A percentile compares a stretch with the other conserved stretches of the same genome.
Conservation (phyloP, 2,797 vertebrate species). For the Myiothlypis coronata region DNA sequence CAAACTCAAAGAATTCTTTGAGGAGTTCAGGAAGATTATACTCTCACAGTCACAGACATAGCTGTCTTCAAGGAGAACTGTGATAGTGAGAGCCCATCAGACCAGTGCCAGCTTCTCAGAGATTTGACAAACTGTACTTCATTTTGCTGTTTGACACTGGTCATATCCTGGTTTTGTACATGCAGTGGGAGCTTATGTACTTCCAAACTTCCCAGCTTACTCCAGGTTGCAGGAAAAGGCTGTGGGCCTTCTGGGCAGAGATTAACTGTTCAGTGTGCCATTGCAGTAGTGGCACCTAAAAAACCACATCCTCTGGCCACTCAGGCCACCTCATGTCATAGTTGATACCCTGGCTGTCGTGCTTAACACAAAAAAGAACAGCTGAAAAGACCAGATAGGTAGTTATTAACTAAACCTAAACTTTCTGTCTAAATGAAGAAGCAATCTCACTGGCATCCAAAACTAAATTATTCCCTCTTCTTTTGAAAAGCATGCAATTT, state of each 20-base stretch:
- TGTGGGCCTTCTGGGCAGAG: not conserved
- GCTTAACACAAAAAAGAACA: not conserved
- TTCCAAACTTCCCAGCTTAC: not conserved
- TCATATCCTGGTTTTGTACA: not conserved
- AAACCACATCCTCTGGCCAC: not conserved
- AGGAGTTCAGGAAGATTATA: not conserved
- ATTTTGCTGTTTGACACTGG: not conserved
- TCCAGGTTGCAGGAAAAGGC: not conserved
- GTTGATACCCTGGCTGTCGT: not conserved
- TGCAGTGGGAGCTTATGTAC: not conserved
- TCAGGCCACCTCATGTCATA: not conserved
- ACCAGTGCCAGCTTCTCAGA: not conserved
- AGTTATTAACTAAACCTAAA: not conserved
- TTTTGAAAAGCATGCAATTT: slow-evolving; percentile 28
- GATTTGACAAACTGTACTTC: not conserved
- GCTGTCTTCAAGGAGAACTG: not conserved
- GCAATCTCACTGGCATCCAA: not conserved
- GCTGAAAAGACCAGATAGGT: not conserved
- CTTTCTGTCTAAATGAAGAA: not conserved
- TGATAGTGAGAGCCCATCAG: not conserved
- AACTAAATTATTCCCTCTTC: not conserved
- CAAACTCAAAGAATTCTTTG: not conserved
- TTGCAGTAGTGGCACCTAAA: not conserved
- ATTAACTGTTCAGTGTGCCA: not conserved
- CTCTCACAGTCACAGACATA: not conserved